Base-by-base conservation (phyloP, 1,140 invertebrate genomes). In the Bathynomus jamesi region DNA sequence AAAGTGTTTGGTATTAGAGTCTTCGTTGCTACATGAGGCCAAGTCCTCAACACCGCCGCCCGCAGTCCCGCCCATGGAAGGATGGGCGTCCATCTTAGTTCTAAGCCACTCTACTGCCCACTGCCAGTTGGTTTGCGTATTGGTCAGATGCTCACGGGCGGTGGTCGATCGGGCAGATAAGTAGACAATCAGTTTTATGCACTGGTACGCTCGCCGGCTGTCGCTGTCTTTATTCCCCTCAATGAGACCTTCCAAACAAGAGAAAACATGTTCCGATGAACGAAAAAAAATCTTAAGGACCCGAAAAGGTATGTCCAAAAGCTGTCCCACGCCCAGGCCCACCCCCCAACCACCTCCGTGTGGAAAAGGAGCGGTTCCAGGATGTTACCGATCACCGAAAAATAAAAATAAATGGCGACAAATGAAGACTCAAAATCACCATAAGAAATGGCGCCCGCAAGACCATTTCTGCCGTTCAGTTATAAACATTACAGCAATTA, bases 81-180 rank as follows among this genome's bases (percentile, higher is more conserved):
- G 80, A 67, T 82, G 79, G 65, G 83, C 81, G 65, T 80, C 82
- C 83, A 84, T 84, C 80, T 82, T 83, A 69, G 81, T 82, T 74
- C 82, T 82, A 1, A 85, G 80, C 84, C 84, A 85, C 69, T 84
- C 83, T 46, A 85, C 83, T 60, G 83, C 82, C 84, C 84, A 85
- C 76, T 85, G 83, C 84, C 84, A 85, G 68, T 82, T 82, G 64
- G 79, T 78, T 31, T 82, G 79, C n/a, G 81, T 82, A 7, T 72
- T 70, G 61, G 82, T 80, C 5, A 85, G 79, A 3, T 84, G 79
- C 73, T 84, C 83, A 13, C 84, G 82, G 75, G 84, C 84, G n/a
- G 76, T 25, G 17, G 61, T 28, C 61, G 80, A 83, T 74, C 81
- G 80, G 67, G 81, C 82, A 21, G 82, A 80, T 32, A 84, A 73